Conservation (phyloP, 35 echinoderm and acorn worm species). For the Holothuria glaberrima region DNA sequence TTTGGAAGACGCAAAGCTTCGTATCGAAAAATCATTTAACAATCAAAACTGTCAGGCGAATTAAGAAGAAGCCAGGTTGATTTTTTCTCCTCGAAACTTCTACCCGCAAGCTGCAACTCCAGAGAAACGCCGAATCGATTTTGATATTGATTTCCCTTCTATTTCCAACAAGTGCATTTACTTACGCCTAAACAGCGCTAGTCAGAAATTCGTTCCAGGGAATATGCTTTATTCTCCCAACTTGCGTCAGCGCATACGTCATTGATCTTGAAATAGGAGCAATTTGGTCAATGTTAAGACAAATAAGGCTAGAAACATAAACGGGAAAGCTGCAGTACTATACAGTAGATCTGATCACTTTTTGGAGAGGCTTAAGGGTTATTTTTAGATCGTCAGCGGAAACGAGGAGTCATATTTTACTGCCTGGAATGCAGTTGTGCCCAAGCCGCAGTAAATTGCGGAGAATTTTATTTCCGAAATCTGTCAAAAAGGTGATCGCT, state of each 20-base stretch:
- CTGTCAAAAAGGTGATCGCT: slow-evolving; percentile 28
- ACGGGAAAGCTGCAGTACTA: not conserved
- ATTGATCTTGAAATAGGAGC: slow-evolving; percentile 53
- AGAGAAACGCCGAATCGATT: slow-evolving; percentile 5
- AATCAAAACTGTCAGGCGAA: slow-evolving; percentile 37
- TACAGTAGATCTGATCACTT: not conserved
- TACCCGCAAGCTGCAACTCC: slow-evolving; percentile 21
- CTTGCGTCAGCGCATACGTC: slow-evolving; percentile 42
- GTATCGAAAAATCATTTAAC: slow-evolving; percentile 46
- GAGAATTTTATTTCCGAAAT: slow-evolving; percentile 39
- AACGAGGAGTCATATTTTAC: slow-evolving; percentile 51
- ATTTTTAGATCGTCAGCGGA: slow-evolving; percentile 50
- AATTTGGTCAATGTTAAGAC: slow-evolving; percentile 52
- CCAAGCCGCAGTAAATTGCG: slow-evolving; percentile 30
- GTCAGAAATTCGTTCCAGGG: slow-evolving; percentile 1
- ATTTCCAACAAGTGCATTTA: slow-evolving; percentile 51
- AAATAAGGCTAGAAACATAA: slow-evolving; percentile 44
- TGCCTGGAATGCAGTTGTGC: slow-evolving; percentile 36
- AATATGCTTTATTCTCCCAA: slow-evolving; percentile 17
- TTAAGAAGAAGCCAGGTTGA: slow-evolving; percentile 1
- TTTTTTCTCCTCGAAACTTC: slow-evolving; percentile 20
- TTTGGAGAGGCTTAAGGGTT: not conserved
- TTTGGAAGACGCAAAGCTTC: not conserved
- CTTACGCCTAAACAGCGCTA: slow-evolving; percentile 34
- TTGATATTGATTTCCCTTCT: slow-evolving; percentile 38